These are phyloP conservation scores for Hirtodrosophila histrioides DNA, from an alignment of 2,888 invertebrate species.

Conservation along the genomic window DNA sequence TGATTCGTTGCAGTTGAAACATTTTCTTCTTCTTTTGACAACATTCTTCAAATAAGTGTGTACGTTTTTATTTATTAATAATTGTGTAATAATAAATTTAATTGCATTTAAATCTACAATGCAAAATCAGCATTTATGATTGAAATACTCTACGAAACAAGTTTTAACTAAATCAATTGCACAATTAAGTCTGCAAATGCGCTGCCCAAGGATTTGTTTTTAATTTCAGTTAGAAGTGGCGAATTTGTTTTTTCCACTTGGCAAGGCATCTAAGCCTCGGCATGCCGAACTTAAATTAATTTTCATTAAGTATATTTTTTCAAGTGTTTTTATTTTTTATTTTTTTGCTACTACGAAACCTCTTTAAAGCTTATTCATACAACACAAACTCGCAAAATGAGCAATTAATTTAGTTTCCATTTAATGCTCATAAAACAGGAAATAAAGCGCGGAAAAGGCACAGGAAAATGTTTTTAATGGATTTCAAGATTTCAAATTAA, in stretches of 20 bases:
- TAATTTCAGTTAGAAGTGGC: neutral
- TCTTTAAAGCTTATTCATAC: constrained; percentile 73
- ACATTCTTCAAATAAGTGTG: constrained; percentile 16
- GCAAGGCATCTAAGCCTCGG: constrained; percentile 27
- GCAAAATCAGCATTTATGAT: constrained; percentile 56
- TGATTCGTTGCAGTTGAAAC: constrained; percentile 68
- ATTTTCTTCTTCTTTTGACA: constrained; percentile 10
- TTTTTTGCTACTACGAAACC: constrained; percentile 79
- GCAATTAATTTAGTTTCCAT: constrained; percentile 21
- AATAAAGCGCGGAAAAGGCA: constrained; percentile 72
- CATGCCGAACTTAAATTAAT: constrained; percentile 22
- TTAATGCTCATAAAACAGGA: constrained; percentile 13
- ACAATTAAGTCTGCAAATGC: constrained; percentile 33
- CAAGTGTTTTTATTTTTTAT: constrained; percentile 32
- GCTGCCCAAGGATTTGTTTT: constrained; percentile 12
- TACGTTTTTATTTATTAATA: constrained; percentile 18
- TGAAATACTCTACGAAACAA: constrained; percentile 45
- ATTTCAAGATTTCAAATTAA: neutral
- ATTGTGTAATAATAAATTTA: constrained; percentile 43
- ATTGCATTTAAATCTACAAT: constrained; percentile 49
- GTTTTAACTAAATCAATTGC: constrained; percentile 38
- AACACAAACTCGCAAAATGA: constrained; percentile 25
- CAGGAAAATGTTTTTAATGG: constrained; percentile 54
- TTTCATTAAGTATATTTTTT: constrained; percentile 28
- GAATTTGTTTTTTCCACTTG: constrained; percentile 6